Conservation (phyloP, 1,140 invertebrate genomes). For the Araneus ventricosus region DNA sequence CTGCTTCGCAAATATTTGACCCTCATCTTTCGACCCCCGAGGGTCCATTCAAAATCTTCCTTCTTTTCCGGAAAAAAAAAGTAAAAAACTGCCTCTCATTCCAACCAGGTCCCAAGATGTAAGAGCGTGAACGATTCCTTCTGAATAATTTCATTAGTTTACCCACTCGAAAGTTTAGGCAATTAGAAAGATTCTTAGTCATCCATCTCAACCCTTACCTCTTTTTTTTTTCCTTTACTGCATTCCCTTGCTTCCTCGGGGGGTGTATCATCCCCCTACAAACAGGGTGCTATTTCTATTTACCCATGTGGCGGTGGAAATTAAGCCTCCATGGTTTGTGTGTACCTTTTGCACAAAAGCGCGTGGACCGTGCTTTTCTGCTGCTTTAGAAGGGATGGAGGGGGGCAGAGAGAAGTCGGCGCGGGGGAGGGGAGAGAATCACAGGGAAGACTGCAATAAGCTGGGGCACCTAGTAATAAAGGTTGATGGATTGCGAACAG, state of each 20-base stretch:
- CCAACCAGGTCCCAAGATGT: constrained; percentile 15
- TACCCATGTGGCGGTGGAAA: constrained; percentile 37
- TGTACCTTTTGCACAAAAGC: constrained; percentile 61
- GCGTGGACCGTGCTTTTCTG: constrained; percentile 35
- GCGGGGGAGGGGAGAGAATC: not conserved
- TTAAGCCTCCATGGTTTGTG: constrained; percentile 62
- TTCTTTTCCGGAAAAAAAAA: not conserved
- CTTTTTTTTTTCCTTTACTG: constrained; percentile 9
- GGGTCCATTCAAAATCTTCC: constrained; percentile 36
- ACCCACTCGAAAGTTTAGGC: constrained; percentile 69
- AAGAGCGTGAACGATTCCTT: constrained; percentile 37
- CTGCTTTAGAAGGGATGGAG: not conserved
- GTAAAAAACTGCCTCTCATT: not conserved
- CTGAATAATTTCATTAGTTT: constrained; percentile 72
- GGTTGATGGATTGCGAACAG: constrained; percentile 75
- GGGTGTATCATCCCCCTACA: constrained; percentile 29
- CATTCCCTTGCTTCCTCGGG: constrained; percentile 17
- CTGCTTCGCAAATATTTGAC: constrained; percentile 46
- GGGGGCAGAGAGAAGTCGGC: not conserved
- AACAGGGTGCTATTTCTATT: constrained; percentile 66
- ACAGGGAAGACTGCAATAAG: constrained; percentile 54
- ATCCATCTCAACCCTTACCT: constrained; percentile 57
- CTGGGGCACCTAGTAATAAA: constrained; percentile 75
- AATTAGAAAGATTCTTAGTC: constrained; percentile 71
- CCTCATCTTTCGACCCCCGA: constrained; percentile 18